Percentiles rank a stretch among this genome's conserved stretches.
Evolutionary conservation across 1,140 invertebrate genomes (phyloP).

Genomic region (Cyclargus thomasi): DNA sequence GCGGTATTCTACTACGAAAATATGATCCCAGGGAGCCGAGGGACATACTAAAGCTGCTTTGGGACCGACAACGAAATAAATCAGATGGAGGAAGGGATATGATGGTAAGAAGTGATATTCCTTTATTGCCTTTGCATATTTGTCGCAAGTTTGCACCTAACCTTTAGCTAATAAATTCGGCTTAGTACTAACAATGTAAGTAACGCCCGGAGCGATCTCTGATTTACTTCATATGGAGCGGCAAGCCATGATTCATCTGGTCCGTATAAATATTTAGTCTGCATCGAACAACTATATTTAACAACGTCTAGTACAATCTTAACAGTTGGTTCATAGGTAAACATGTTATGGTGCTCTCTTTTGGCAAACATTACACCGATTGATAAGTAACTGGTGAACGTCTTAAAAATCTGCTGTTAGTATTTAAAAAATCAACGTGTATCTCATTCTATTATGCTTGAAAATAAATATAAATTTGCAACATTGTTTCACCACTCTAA

Average conservation of each 20-base stretch:
- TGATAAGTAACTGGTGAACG: neutral
- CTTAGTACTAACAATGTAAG: constrained; percentile 32
- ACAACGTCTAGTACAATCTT: constrained; percentile 10
- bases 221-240: constrained; percentile 54
- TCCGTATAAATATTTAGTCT: constrained; percentile 33
- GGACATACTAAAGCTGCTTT: too few species aligned
- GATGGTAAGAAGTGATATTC: too few species aligned
- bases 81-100: too few species aligned
- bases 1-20: too few species aligned
- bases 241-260: constrained; percentile 29
- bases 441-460: too few species aligned
- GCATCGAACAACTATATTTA: constrained; percentile 27
- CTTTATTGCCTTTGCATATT: neutral
- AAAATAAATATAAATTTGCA: too few species aligned
- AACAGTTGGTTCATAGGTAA: neutral
- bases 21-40: too few species aligned
- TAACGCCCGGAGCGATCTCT: constrained; percentile 33
- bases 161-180: constrained; percentile 19
- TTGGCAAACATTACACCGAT: neutral
- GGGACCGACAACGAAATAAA: too few species aligned
- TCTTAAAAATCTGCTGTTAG: too few species aligned
- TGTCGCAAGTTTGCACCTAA: constrained; percentile 4
- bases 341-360: neutral
- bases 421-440: too few species aligned
- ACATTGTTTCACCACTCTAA: too few species aligned